Evolutionary conservation across 1,140 invertebrate species (phyloP).

Genomic region (Brachionus angularis): DNA sequence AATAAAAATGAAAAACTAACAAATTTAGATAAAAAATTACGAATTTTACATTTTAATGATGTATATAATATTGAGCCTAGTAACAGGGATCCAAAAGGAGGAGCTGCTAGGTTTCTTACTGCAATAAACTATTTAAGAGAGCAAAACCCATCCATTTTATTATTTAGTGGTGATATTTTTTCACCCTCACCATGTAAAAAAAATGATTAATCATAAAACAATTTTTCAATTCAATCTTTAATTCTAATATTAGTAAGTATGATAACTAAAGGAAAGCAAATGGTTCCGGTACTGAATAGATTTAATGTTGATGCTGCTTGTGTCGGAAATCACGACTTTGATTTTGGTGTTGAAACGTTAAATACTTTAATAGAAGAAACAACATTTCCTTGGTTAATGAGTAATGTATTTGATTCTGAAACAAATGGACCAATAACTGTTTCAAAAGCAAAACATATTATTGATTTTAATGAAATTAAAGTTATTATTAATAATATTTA

Average conservation of each 20-base stretch:
- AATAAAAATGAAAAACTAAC: neutral
- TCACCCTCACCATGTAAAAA: slow-evolving; percentile 79
- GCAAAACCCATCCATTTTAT: slow-evolving; percentile 70
- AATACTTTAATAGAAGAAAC: slow-evolving; percentile 69
- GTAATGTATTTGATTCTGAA: slow-evolving; percentile 83
- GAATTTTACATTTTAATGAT: slow-evolving; percentile 74
- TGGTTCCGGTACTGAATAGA: slow-evolving; percentile 79
- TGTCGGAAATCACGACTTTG: slow-evolving; percentile 88
- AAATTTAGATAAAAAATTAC: slow-evolving; percentile 14
- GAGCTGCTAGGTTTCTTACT: slow-evolving; percentile 74
- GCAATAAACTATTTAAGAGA: slow-evolving; percentile 68
- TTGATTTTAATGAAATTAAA: slow-evolving; percentile 26
- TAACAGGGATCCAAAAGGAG: slow-evolving; percentile 68
- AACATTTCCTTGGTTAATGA: slow-evolving; percentile 85
- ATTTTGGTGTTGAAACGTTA: slow-evolving; percentile 81
- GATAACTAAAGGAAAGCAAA: slow-evolving; percentile 84
- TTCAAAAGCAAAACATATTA: slow-evolving; percentile 60
- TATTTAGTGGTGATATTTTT: slow-evolving; percentile 84
- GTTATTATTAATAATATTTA: neutral
- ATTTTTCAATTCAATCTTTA: neutral
- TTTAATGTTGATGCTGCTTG: slow-evolving; percentile 77
- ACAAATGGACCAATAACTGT: slow-evolving; percentile 73
- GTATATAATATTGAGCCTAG: slow-evolving; percentile 81
- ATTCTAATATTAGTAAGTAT: slow-evolving; percentile 71
- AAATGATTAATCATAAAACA: neutral